Evolutionary conservation across 2,797 vertebrate species (phyloP).

Genomic region (Trachurus trachurus): DNA sequence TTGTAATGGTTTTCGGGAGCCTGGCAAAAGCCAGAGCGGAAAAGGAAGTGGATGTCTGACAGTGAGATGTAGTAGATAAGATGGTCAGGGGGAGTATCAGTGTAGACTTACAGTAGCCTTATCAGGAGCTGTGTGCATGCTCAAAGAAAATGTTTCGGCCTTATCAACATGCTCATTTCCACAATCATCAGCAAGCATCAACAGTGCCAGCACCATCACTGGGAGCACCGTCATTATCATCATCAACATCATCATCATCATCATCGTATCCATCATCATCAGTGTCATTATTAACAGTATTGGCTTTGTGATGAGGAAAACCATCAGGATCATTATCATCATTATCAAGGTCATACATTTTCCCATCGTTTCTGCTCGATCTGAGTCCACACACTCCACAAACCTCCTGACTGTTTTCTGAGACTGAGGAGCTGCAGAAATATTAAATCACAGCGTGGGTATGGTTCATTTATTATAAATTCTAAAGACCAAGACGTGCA

Average conservation of each 20-base stretch:
- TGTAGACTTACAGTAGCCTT: constrained; percentile 56
- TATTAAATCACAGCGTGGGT: not conserved
- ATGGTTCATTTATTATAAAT: not conserved
- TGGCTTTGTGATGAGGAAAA: constrained; percentile 71
- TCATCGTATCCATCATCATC: constrained; percentile 71
- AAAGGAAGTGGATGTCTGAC: constrained; percentile 66
- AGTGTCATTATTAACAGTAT: constrained; percentile 66
- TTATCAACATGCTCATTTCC: constrained; percentile 80
- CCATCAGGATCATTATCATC: constrained; percentile 65
- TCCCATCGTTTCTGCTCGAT: constrained; percentile 36
- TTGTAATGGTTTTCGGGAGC: constrained; percentile 58
- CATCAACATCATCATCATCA: constrained; percentile 28
- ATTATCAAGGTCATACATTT: constrained; percentile 54
- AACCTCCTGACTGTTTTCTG: not conserved
- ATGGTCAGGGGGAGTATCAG: constrained; percentile 51
- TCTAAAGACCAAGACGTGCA: too few species aligned
- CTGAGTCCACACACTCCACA: not conserved
- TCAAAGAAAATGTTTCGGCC: constrained; percentile 68
- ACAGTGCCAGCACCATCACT: constrained; percentile 47
- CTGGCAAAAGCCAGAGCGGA: constrained; percentile 51
- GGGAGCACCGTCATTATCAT: constrained; percentile 51
- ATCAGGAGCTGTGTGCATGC: constrained; percentile 61
- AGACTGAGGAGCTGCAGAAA: not conserved
- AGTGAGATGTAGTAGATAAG: constrained; percentile 63
- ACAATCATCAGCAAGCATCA: constrained; percentile 71